Conservation (phyloP, 2,888 invertebrate genomes). For the Protodeltote pygarga region DNA sequence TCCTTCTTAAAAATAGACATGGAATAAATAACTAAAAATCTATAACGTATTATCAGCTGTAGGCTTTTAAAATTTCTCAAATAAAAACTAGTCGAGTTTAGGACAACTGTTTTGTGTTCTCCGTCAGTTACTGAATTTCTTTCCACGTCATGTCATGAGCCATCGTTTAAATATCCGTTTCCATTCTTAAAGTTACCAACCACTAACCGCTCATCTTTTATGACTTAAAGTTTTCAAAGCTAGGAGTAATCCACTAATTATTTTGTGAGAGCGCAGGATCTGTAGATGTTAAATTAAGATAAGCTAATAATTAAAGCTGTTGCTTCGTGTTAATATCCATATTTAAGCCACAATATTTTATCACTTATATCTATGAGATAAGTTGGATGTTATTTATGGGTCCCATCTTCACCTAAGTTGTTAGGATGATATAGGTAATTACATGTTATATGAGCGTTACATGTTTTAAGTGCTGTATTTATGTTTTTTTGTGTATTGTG, state of each 20-base stretch:
- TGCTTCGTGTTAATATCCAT: constrained; percentile 45
- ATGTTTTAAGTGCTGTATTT: no score
- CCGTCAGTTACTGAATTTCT: no score
- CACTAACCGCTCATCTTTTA: constrained; percentile 26
- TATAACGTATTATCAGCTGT: no score
- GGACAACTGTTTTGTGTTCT: not conserved
- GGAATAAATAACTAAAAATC: no score
- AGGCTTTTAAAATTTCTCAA: no score
- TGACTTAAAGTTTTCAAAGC: constrained; percentile 19
- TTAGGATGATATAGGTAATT: not conserved
- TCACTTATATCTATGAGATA: constrained; percentile 46
- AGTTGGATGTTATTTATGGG: constrained; percentile 31
- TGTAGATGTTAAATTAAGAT: constrained; percentile 57
- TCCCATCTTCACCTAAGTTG: constrained; percentile 1
- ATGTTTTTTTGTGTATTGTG: no score
- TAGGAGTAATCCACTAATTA: constrained; percentile 64
- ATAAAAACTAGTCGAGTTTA: no score
- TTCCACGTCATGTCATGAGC: no score
- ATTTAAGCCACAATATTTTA: constrained; percentile 41
- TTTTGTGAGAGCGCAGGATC: constrained; percentile 58
- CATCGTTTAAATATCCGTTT: no score
- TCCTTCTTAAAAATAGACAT: no score
- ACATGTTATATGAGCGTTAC: no score
- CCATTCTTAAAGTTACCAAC: no score
- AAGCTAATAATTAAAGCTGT: constrained; percentile 43